Percentiles rank a stretch among this genome's conserved stretches.
Evolutionary conservation across 2,113 vertebrate species (phyloP).

Genomic region (Gobius niger): DNA sequence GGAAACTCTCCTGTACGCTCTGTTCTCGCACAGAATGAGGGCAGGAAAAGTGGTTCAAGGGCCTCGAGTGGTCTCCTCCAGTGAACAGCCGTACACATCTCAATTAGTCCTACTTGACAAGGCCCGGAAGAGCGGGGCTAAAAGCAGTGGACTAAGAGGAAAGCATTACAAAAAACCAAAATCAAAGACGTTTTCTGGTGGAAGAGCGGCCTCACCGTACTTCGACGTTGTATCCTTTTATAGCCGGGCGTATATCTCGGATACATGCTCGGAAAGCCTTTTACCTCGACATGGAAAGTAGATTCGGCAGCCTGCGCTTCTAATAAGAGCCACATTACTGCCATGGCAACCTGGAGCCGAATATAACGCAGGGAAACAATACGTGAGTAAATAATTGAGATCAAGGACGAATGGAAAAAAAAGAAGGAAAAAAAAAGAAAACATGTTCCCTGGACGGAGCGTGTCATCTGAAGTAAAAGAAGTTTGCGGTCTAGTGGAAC

Average conservation of each 20-base stretch:
- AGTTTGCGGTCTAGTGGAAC: slow-evolving; percentile 61
- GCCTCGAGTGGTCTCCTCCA: slow-evolving; percentile 27
- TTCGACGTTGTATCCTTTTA: slow-evolving; percentile 31
- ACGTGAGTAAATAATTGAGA: slow-evolving; percentile 57
- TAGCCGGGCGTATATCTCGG: slow-evolving; percentile 18
- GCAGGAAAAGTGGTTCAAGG: slow-evolving; percentile 11
- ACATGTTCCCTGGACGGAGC: slow-evolving; percentile 43
- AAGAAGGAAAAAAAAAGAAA: background rate
- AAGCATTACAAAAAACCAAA: slow-evolving; percentile 34
- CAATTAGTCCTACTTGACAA: slow-evolving; percentile 65
- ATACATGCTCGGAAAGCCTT: slow-evolving; percentile 45
- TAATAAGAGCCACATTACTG: slow-evolving; percentile 69
- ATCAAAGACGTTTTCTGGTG: slow-evolving; percentile 55
- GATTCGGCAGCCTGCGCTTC: slow-evolving; percentile 32
- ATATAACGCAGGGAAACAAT: slow-evolving; percentile 58
- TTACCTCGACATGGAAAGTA: slow-evolving; percentile 56
- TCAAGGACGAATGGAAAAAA: slow-evolving; percentile 23
- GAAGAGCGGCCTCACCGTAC: slow-evolving; percentile 17
- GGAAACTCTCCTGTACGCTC: background rate
- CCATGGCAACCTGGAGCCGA: slow-evolving; percentile 67
- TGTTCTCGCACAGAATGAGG: slow-evolving; percentile 3
- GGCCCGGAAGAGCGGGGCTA: slow-evolving; percentile 38
- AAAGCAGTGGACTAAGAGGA: slow-evolving; percentile 55
- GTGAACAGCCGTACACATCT: slow-evolving; percentile 48
- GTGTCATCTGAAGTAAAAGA: slow-evolving; percentile 65